Conservation (phyloP, 2,888 invertebrate species). For the Galeruca laticollis region DNA sequence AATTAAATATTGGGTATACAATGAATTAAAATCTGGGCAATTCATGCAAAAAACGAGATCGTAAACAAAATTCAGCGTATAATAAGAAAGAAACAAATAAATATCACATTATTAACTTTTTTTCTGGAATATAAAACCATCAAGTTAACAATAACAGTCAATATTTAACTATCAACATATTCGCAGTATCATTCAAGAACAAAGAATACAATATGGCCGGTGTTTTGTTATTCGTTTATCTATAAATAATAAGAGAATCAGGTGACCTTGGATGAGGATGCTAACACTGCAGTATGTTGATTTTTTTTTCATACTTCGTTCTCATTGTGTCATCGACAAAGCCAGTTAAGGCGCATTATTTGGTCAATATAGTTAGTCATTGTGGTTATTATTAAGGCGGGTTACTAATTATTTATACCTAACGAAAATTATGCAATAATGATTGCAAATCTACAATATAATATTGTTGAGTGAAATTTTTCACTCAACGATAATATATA, state of each 20-base stretch:
- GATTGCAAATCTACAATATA: too few species aligned
- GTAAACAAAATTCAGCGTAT: not conserved
- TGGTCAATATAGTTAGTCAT: not conserved
- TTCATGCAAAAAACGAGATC: too few species aligned
- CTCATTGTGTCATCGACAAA: not conserved
- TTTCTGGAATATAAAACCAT: not conserved
- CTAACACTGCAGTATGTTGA: conserved; percentile 10
- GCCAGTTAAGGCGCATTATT: not conserved
- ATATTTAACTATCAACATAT: conserved; percentile 4
- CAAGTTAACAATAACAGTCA: not conserved
- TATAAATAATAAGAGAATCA: conserved; percentile 15
- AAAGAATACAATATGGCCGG: conserved; percentile 13
- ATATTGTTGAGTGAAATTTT: too few species aligned
- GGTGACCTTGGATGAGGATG: conserved; percentile 15
- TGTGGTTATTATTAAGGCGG: not conserved
- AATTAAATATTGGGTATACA: too few species aligned
- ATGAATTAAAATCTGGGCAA: too few species aligned
- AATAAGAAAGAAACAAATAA: not conserved
- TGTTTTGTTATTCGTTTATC: conserved; percentile 25
- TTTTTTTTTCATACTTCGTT: not conserved
- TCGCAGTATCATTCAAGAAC: conserved; percentile 13
- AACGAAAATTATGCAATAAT: too few species aligned
- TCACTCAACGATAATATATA: too few species aligned
- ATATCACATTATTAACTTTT: not conserved
- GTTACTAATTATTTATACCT: too few species aligned